Percentiles rank a stretch among this genome's conserved stretches.
phyloP scores from a whole-genome alignment of 2,113 vertebrate species.

The Urocolius indicus region DNA sequence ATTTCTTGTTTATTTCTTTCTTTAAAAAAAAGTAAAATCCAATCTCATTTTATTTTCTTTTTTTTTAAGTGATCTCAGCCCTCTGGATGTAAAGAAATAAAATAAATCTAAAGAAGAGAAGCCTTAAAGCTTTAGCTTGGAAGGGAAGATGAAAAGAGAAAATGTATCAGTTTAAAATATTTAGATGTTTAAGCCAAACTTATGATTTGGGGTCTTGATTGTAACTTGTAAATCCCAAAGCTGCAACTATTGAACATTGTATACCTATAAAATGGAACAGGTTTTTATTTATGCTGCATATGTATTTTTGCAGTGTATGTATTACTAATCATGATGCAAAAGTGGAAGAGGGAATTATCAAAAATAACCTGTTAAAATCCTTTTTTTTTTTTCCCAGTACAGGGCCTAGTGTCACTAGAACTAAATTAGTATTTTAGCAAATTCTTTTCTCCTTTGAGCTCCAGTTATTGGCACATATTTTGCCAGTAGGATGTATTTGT shows the following conservation, averaged over 20 bases:
- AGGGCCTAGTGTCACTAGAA: neutral
- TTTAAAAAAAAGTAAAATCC: neutral
- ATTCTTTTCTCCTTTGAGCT: neutral
- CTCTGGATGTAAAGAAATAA: neutral
- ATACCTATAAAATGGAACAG: neutral
- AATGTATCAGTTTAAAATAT: neutral
- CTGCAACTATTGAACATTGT: neutral
- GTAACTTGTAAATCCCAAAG: neutral
- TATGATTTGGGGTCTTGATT: neutral
- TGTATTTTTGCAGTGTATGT: neutral
- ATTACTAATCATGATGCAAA: neutral
- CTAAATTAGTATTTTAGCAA: neutral
- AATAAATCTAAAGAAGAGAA: neutral
- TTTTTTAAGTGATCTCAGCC: neutral
- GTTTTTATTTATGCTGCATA: neutral
- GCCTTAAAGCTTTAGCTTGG: neutral
- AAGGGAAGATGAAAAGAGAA: neutral
- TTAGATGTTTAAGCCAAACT: neutral
- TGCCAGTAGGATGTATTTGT: slow-evolving; percentile 55
- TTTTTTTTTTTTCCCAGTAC: neutral
- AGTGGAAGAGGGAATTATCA: neutral
- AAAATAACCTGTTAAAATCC: neutral
- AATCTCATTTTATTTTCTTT: neutral
- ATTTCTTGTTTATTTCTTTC: neutral
- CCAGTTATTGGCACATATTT: neutral